Evolutionary conservation across 2,113 vertebrate genomes (phyloP), one percentile per base, ranked within the genome.

Genomic region (Alces alces): DNA sequence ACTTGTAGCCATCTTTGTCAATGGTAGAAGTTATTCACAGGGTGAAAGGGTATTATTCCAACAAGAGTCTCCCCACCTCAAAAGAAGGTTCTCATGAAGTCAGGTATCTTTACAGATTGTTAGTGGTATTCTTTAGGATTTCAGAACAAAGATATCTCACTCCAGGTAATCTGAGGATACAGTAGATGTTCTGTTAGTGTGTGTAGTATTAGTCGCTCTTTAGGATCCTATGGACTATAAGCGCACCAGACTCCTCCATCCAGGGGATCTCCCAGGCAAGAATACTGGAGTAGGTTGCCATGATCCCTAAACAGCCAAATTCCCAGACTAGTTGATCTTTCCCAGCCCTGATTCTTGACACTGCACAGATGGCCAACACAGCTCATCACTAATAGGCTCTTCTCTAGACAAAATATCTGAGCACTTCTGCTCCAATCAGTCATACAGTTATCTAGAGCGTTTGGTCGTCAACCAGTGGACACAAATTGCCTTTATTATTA

Each of bases 111-210:
- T n/a, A 14, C 14, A 33, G 19, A 85, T 17, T 43, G 39, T 66
- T 79, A 86, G 39, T 61, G 55, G 47, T 5, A 83, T 91, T 92
- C 66, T 91, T 89, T 58, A 91, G 64, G 47, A 45, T 87, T 90
- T 92, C 91, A 94, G 47, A 78, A 94, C 88, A 97, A 93, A 96
- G 86, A 10, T 50, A 50, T 91, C 83, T 97, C 89, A 70, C 39
- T 30, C 5, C 28, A 84, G 83, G 70, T 95, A 82, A 92, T 76
- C 86, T 93, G 84, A 96, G 6, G 58, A 30, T 9, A 89, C 19
- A 84, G n/a, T 36, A 30, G 66, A 45, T n/a, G n/a, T 7, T 91
- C 87, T 95, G 52, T 89, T 93, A 36, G n/a, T 45, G 13, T 6
- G n/a, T 70, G 1, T 21, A 0, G 64, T 36, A 19, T 36, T 36